Percentiles rank a stretch among this genome's conserved stretches.
phyloP scores from a whole-genome alignment of 2,797 vertebrate species.

The Rhinichthys osculus region DNA sequence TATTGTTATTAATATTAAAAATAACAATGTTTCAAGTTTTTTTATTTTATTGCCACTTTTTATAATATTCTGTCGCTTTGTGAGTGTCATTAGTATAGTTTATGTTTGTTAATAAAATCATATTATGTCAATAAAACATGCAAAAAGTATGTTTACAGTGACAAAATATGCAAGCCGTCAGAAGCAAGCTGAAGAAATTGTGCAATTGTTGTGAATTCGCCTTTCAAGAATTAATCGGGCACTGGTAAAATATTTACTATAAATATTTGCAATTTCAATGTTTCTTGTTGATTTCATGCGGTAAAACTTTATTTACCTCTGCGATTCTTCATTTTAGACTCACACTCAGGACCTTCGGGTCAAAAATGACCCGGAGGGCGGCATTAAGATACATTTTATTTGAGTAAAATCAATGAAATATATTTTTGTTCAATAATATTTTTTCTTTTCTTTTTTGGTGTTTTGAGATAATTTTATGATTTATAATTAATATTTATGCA shows the following conservation, averaged over 20 bases:
- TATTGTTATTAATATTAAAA: not conserved
- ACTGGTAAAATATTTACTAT: not conserved
- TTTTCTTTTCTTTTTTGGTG: too few relatives aligned
- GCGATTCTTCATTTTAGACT: too few relatives aligned
- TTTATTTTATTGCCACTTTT: not conserved
- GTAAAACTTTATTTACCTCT: too few relatives aligned
- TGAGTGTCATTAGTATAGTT: not conserved
- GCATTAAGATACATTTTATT: too few relatives aligned
- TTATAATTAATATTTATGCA: too few relatives aligned
- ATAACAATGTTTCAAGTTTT: not conserved
- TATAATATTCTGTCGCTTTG: not conserved
- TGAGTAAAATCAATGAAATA: too few relatives aligned
- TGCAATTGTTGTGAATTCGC: not conserved
- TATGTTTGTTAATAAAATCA: not conserved
- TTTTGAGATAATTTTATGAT: too few relatives aligned
- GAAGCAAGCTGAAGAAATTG: not conserved
- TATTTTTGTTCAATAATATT: too few relatives aligned
- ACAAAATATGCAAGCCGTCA: too few relatives aligned
- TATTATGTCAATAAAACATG: not conserved
- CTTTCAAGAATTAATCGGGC: not conserved
- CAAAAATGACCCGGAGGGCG: too few relatives aligned
- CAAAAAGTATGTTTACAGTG: not conserved
- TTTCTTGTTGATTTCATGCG: not conserved
- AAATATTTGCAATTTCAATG: not conserved
- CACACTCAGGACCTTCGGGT: too few relatives aligned